Conservation (phyloP, 2,888 invertebrate species). For the Crocallis elinguaria region DNA sequence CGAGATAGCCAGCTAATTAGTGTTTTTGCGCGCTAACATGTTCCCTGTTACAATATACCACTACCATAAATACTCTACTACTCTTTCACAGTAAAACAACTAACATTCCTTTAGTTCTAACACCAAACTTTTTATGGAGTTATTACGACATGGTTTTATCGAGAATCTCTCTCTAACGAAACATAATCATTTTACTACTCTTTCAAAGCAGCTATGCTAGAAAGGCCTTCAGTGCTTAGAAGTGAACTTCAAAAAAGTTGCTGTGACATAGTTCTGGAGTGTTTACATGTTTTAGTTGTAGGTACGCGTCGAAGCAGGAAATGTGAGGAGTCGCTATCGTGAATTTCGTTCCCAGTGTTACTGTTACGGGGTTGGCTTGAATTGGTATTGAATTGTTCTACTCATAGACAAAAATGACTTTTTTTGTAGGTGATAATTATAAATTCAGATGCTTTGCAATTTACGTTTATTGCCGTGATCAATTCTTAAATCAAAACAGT, state of each 20-base stretch:
- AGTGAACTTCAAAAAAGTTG: neutral
- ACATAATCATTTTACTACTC: neutral
- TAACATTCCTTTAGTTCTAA: neutral
- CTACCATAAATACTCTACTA: no score
- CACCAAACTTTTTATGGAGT: neutral
- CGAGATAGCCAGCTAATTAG: constrained; percentile 55
- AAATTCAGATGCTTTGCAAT: no score
- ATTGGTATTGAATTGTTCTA: constrained; percentile 24
- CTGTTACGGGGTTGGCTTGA: constrained; percentile 28
- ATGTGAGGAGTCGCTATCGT: constrained; percentile 61
- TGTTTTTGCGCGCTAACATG: constrained; percentile 52
- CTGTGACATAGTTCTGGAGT: constrained; percentile 1
- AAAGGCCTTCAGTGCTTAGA: neutral
- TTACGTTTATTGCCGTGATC: no score
- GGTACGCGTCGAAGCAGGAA: constrained; percentile 57
- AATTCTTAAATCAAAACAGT: no score
- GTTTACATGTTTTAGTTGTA: constrained; percentile 34
- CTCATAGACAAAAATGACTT: no score
- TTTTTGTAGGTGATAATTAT: neutral
- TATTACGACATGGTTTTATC: neutral
- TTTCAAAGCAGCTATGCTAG: neutral
- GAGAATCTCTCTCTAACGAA: neutral
- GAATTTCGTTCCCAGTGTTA: constrained; percentile 57
- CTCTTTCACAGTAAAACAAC: neutral
- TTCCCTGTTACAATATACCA: constrained; percentile 23